Evolutionary conservation across 1,140 invertebrate genomes (phyloP), one percentile per base, ranked within the genome.

Genomic region (Scylla paramamosain): DNA sequence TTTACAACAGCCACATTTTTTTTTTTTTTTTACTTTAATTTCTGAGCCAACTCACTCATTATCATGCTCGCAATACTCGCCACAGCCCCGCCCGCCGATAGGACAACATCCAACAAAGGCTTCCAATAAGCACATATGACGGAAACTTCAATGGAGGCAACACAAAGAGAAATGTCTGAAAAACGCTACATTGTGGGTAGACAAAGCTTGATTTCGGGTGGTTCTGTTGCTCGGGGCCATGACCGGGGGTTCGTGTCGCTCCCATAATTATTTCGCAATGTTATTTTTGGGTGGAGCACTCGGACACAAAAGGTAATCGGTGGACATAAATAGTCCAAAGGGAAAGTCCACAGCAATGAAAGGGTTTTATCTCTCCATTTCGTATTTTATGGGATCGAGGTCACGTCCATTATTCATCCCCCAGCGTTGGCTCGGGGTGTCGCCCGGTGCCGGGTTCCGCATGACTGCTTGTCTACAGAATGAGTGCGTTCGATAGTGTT

Each of bases 261-360:
- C 93, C 84, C 93, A 94, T 89, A 94, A 94, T 94, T 89, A 94
- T 94, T 77, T 46, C 39, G 45, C 84, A 89, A 94, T 89, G 93
- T 89, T 94, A 94, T 89, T 59, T 89, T 93, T 59, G 93, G 93
- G 93, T 94, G 93, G 93, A 94, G 93, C 84, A 52, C 86, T 94
- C 45, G 31, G 29, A 25, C 86, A 94, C 93, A 94, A 94, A 88
- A 94, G 93, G 87, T 94, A 94, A 94, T 94, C 48, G 86, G 6
- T 59, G 82, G 52, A 46, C 86, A 89, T 94, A 94, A 94, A 94
- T 94, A 94, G 90, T 31, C 67, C 90, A 91, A 91, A 77, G 90
- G 90, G 52, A 67, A 59, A 77, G 31, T 48, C 48, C 52, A 39
- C 48, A 48, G 28, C 48, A n/a, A 46, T 91, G 48, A 46, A 48